Conservation (phyloP, 2,888 invertebrate species). For the Leptogaster cylindrica region DNA sequence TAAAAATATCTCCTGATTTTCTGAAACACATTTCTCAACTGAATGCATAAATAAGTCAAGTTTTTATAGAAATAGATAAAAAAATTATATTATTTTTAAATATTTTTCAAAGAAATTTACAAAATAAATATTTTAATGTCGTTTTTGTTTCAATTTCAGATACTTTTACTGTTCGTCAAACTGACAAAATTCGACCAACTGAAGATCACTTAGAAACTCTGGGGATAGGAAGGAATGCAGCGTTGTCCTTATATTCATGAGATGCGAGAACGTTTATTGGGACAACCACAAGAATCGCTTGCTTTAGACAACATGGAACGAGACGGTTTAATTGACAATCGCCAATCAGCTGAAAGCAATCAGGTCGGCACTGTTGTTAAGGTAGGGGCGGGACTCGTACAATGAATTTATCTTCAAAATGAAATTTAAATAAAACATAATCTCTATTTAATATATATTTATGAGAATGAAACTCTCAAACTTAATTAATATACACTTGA, state of each 20-base stretch:
- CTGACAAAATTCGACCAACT: neutral
- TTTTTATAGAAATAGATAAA: no score
- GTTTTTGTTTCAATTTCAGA: slow-evolving; percentile 9
- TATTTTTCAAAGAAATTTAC: neutral
- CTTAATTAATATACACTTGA: slow-evolving; percentile 28
- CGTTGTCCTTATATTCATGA: slow-evolving; percentile 90
- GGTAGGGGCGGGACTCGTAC: slow-evolving; percentile 67
- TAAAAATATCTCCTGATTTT: no score
- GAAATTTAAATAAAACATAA: neutral
- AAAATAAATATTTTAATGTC: neutral
- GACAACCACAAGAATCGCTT: slow-evolving; percentile 72
- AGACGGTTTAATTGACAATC: slow-evolving; percentile 62
- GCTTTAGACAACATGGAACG: slow-evolving; percentile 69
- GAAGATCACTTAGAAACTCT: slow-evolving; percentile 1
- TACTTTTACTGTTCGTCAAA: neutral
- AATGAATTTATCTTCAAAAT: slow-evolving; percentile 56
- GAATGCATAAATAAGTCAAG: no score
- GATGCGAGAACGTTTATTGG: slow-evolving; percentile 90
- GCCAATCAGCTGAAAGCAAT: slow-evolving; percentile 66
- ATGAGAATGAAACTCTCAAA: neutral
- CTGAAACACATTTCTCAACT: no score
- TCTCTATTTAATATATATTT: neutral
- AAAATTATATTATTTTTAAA: no score
- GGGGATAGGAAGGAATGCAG: slow-evolving; percentile 58
- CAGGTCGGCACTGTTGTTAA: slow-evolving; percentile 89